These are phyloP conservation scores for Lissocephala sabroskyi DNA, from an alignment of 2,888 invertebrate species.

Conservation along the genomic window DNA sequence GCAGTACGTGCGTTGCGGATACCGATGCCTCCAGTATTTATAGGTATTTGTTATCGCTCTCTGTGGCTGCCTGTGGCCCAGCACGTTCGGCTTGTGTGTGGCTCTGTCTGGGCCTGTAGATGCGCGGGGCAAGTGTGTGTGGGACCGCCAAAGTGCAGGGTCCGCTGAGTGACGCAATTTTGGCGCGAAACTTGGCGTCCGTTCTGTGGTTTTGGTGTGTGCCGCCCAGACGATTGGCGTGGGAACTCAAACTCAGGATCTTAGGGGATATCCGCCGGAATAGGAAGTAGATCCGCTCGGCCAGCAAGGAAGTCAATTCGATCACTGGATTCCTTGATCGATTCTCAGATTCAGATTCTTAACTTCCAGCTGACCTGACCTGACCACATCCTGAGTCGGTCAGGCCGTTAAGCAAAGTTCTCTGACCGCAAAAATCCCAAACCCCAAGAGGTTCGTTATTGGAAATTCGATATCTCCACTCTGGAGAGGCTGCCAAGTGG, in stretches of 20 bases:
- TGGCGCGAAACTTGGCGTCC: conserved; percentile 62
- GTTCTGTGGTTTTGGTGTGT: conserved; percentile 38
- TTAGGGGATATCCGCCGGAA: no score
- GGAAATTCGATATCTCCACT: conserved; percentile 50
- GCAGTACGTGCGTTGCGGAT: no score
- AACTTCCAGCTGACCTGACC: no score
- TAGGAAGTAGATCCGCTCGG: no score
- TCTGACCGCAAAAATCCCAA: conserved; percentile 45
- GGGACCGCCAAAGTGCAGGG: conserved; percentile 46
- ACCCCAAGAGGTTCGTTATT: no score
- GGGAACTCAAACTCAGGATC: no score
- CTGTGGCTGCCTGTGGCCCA: conserved; percentile 9
- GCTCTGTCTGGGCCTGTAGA: conserved; percentile 11
- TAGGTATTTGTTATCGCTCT: conserved; percentile 54
- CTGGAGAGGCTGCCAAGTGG: conserved; percentile 42
- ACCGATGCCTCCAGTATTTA: conserved; percentile 9
- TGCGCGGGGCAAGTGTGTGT: conserved; percentile 3
- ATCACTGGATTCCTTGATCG: no score
- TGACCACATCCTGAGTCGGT: conserved; percentile 47
- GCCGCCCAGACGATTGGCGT: no score
- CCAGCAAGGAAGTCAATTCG: no score
- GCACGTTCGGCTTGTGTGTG: conserved; percentile 36
- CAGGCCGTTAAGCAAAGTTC: conserved; percentile 54
- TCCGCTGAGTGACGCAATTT: conserved; percentile 53
- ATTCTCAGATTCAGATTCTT: no score